Evolutionary conservation across 1,140 invertebrate species (phyloP), one percentile per base, ranked within the genome.

Genomic region (Eriocheir sinensis): DNA sequence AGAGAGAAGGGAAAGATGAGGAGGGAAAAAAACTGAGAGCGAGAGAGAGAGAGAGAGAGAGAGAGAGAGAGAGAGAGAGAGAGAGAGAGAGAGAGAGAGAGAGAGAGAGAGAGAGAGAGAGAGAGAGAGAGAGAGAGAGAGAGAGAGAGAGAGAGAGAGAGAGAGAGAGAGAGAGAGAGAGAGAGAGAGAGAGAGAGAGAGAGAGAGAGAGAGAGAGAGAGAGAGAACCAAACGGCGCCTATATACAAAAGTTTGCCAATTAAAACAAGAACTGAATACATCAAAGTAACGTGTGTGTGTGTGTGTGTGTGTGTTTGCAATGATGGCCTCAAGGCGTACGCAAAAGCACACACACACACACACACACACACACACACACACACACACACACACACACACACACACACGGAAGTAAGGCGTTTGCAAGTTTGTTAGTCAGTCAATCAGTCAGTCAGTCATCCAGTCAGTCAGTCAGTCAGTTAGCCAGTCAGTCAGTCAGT

Each of bases 131-230:
- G 40, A 90, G 38, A 48, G 44, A 48, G 88, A 90, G 88, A 90
- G 85, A 40, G 85, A 32, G 38, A 40, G 85, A 88, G 38, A 40
- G 85, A 41, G 91, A 79, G 60, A 79, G 91, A 79, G 60, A 79
- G 91, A 92, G 91, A 92, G 91, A n/a, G 38, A 27, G 92, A 93
- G 40, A 32, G 36, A 40, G 36, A 41, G 21, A 40, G 12, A 72
- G 72, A 40, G 92, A 60, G 6, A 83, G 48, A 60, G 40, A 53
- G 15, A 4, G 12, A 32, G 17, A 3, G 27, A 32, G 91, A 34
- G 85, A 89, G 85, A 94, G 93, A 94, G 83, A 88, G 72, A 92
- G 72, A 92, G 79, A 92, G 72, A 91, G 36, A 91, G 72, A 80
- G 90, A 72, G 36, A 80, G 72, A 91, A 36, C 30, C 34, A 48